Conservation (phyloP, 2,113 vertebrate genomes). For the Pedetes capensis region DNA sequence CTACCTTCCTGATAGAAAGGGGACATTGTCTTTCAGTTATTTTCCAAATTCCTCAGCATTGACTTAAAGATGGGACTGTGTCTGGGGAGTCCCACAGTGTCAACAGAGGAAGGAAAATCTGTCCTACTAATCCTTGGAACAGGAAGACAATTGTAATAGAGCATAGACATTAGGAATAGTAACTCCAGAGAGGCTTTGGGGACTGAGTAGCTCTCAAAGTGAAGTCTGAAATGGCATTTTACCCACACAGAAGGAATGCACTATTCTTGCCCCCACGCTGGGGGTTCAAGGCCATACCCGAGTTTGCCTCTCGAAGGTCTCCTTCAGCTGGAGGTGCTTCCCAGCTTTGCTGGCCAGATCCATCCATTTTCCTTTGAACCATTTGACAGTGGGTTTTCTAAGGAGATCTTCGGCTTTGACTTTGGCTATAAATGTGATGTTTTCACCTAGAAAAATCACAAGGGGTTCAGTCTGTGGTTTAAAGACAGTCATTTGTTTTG, state of each 20-base stretch:
- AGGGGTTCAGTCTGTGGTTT: neutral
- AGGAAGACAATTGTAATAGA: neutral
- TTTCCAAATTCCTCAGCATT: neutral
- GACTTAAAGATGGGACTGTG: neutral
- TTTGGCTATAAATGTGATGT: slow-evolving; percentile 95
- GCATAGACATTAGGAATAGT: neutral
- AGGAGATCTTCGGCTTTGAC: slow-evolving; percentile 98
- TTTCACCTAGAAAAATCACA: slow-evolving; percentile 86
- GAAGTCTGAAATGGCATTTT: neutral
- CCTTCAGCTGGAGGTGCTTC: slow-evolving; percentile 97
- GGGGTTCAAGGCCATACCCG: slow-evolving; percentile 85
- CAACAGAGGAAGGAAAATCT: neutral
- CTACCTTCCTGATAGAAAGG: neutral
- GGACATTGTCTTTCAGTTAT: neutral
- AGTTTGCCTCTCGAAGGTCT: slow-evolving; percentile 92
- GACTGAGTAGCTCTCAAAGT: neutral
- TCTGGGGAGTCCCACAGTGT: neutral
- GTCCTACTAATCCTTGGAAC: neutral
- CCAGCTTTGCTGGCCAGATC: slow-evolving; percentile 98
- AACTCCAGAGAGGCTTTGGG: neutral
- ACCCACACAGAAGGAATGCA: neutral
- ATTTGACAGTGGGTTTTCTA: slow-evolving; percentile 95
- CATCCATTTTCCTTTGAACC: slow-evolving; percentile 99
- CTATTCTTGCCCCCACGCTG: too few species aligned
- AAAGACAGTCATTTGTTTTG: neutral